Evolutionary conservation across 2,797 vertebrate genomes (phyloP).

Genomic region (Acropternis orthonyx): DNA sequence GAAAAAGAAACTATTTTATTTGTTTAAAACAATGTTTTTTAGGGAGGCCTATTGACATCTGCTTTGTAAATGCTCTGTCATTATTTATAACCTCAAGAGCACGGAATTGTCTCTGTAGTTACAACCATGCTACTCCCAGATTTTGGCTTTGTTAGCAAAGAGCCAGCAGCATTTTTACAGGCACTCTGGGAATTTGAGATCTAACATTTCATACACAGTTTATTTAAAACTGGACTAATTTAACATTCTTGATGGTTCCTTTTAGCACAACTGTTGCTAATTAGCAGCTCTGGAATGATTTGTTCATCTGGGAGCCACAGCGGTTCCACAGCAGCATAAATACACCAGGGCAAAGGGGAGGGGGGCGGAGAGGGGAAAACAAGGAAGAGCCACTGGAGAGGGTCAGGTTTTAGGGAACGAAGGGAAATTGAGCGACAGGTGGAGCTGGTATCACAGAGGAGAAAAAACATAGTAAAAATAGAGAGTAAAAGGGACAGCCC

Average conservation of each 20-base stretch:
- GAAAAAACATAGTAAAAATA: not conserved
- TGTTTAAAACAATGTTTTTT: conserved; percentile 37
- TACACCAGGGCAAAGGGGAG: not conserved
- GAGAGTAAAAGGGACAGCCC: not conserved
- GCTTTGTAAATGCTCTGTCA: conserved; percentile 64
- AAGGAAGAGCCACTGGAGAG: not conserved
- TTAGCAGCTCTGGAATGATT: conserved; percentile 59
- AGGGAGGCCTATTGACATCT: conserved; percentile 59
- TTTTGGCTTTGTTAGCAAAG: conserved; percentile 59
- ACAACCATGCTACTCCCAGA: conserved; percentile 62
- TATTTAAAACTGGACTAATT: conserved; percentile 68
- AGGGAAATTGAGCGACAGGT: not conserved
- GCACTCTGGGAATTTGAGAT: conserved; percentile 64
- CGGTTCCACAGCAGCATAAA: conserved; percentile 41
- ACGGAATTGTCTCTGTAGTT: conserved; percentile 62
- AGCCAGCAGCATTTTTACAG: conserved; percentile 63
- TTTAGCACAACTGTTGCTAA: conserved; percentile 70
- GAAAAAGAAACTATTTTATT: conserved; percentile 41
- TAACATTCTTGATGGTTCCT: conserved; percentile 65
- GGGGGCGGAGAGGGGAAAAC: not conserved
- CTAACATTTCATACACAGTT: conserved; percentile 66
- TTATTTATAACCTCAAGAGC: conserved; percentile 65
- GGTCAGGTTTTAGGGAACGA: not conserved
- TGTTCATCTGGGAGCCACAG: conserved; percentile 56
- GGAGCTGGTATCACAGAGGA: not conserved